Evolutionary conservation across 1,140 invertebrate species (phyloP), one percentile per base, ranked within the genome.

Genomic region (Stegodyphus dumicola): DNA sequence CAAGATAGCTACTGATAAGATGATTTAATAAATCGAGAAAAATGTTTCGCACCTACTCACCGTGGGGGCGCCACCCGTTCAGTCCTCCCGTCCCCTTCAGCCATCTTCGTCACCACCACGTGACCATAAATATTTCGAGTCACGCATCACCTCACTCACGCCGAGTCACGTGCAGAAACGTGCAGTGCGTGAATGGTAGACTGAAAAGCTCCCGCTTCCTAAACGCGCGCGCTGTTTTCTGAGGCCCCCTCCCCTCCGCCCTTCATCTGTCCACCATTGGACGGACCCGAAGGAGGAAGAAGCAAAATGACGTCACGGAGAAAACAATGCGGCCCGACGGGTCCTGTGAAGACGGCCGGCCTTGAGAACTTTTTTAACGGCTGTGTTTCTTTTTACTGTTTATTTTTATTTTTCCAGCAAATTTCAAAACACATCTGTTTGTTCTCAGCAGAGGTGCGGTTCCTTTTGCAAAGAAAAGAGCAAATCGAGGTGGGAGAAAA

Each of bases 111-210:
- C 33, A 11, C 33, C 33, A 10, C 51, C 69, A 71, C 69, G 69
- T 71, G 69, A 71, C 33, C 56, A 9, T 15, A 71, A 6, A 48
- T 11, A 71, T 71, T 71, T n/a, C 69, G n/a, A 6, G 9, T 71
- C 69, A 71, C 69, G 69, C 69, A 49, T 49, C n/a, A 11, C 11
- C 69, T 10, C 33, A 33, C 33, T 33, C 33, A 33, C 33, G 33
- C 33, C 33, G 33, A 33, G 33, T 71, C 69, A 71, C 69, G 69
- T 71, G 10, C 10, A 5, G 69, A 49, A 71, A 71, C 69, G 69
- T 71, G 69, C 69, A 71, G 69, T 33, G 69, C 69, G 69, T 71
- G 69, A 51, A 48, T n/a, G 49, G 69, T 15, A 71, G 56, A 60
- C 56, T 60, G 9, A 60, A 71, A 33, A 33, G 33, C 33, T 33